Base-by-base conservation (phyloP, 2,113 vertebrate species). In the Cariama cristata region DNA sequence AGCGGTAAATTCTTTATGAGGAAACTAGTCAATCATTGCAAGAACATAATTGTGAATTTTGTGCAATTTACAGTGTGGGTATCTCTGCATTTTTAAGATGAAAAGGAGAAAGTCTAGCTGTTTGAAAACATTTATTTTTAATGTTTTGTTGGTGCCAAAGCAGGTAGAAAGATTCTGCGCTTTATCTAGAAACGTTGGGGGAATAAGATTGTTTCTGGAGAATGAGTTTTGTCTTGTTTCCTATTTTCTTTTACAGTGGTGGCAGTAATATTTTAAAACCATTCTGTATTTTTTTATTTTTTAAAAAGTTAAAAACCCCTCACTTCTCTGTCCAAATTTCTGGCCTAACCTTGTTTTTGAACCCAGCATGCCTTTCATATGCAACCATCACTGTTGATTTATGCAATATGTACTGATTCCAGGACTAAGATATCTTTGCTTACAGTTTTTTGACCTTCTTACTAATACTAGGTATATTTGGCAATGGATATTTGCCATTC, bases 51-150 rank as follows among this genome's bases (percentile, higher is more conserved):
- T 66, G 67, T 93, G 86, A 64, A 26, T 82, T 87, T 90, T 83
- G 71, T 93, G 73, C 88, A 71, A 68, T 95, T 95, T 92, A 72
- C 64, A 42, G 24, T 30, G n/a, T 72, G 75, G 86, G 47, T 75
- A 88, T 83, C 66, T 93, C 52, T 93, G 33, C 53, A 44, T 87
- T 88, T 86, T 55, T 59, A 35, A 74, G 76, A 92, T 71, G 59
- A 93, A 91, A 92, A 44, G 50, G 17, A 79, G 73, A 60, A 79
- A 72, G 23, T 33, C 45, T 45, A 42, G 63, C 56, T 77, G 42
- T 88, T 94, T 67, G 79, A 69, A 94, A 91, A 87, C 66, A 93
- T 95, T 75, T 72, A 80, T 93, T 90, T 96, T 94, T 85, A 74
- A 97, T 88, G 47, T 73, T 85, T 82, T 87, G 26, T 63, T 94